These are phyloP conservation scores for Cyanoliseus patagonus DNA, from an alignment of 2,113 vertebrate species.

Conservation along the genomic window DNA sequence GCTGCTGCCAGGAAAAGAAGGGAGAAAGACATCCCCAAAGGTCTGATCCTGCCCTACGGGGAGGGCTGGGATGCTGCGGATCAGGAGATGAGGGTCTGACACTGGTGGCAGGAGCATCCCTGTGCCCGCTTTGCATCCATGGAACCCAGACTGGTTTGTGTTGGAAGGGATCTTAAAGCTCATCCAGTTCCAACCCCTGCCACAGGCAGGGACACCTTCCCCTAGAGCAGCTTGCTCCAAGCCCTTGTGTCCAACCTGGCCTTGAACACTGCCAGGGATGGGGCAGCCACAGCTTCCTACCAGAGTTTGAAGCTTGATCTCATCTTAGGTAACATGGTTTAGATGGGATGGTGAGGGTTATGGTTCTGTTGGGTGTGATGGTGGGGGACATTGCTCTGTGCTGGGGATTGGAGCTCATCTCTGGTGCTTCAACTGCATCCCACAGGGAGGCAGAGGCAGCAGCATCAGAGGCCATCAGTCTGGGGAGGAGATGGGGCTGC, in stretches of 20 bases:
- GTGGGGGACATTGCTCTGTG: neutral
- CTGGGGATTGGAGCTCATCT: neutral
- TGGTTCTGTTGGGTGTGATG: fast-evolving
- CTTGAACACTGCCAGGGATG: neutral
- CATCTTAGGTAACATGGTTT: fast-evolving
- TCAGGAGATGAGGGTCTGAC: too few species aligned
- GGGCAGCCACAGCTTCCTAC: neutral
- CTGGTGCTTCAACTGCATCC: neutral
- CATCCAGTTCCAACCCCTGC: neutral
- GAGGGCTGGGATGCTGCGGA: fast-evolving
- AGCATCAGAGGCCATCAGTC: neutral
- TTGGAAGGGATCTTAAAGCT: neutral
- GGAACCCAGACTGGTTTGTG: neutral
- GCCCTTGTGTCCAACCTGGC: neutral
- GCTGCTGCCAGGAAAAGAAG: neutral
- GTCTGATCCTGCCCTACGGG: neutral
- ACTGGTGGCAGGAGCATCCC: neutral
- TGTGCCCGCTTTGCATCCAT: fast-evolving
- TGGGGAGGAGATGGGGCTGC: neutral
- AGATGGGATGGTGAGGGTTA: fast-evolving
- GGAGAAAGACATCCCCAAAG: neutral
- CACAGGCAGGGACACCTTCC: neutral
- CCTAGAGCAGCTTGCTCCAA: neutral
- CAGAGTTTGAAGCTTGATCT: neutral
- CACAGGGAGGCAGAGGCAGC: fast-evolving